Conservation (phyloP, 2,797 vertebrate species). For the Trematomus bernacchii region DNA sequence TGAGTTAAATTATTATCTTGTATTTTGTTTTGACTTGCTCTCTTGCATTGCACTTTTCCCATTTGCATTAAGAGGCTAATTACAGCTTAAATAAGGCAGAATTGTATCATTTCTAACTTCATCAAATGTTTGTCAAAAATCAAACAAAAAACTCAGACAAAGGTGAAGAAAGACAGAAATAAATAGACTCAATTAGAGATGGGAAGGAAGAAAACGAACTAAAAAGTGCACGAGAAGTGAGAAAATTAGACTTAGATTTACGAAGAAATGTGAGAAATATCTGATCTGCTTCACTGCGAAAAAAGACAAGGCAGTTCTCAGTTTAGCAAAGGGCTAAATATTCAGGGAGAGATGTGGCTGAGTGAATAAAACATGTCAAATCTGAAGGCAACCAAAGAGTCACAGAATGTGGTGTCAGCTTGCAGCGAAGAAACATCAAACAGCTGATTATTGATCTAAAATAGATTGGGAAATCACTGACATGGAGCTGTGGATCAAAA, state of each 20-base stretch:
- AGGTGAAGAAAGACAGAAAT: neutral
- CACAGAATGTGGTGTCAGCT: slow-evolving; percentile 46
- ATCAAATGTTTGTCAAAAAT: neutral
- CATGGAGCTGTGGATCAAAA: neutral
- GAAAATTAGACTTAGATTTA: slow-evolving; percentile 4
- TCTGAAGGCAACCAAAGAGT: slow-evolving; percentile 36
- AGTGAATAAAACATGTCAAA: slow-evolving; percentile 52
- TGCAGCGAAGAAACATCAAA: slow-evolving; percentile 45
- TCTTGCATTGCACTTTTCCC: neutral
- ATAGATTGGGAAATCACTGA: slow-evolving; percentile 45
- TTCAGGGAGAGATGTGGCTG: slow-evolving; percentile 36
- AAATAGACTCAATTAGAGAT: slow-evolving; percentile 34
- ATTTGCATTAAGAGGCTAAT: neutral
- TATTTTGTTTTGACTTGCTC: neutral
- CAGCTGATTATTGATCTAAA: slow-evolving; percentile 50
- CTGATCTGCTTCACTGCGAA: slow-evolving; percentile 32
- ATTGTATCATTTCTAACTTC: neutral
- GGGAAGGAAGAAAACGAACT: slow-evolving; percentile 26
- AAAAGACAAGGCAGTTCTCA: slow-evolving; percentile 32
- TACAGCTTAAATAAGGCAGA: neutral
- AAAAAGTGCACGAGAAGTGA: slow-evolving; percentile 4
- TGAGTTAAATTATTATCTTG: neutral
- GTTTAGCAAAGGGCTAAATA: slow-evolving; percentile 28
- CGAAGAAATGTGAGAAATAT: slow-evolving; percentile 29
- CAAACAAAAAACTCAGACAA: neutral